A percentile compares a stretch with the other conserved stretches of the same genome.
phyloP scores from a whole-genome alignment of 2,888 invertebrate species.

The Orchesellides sinensis region DNA sequence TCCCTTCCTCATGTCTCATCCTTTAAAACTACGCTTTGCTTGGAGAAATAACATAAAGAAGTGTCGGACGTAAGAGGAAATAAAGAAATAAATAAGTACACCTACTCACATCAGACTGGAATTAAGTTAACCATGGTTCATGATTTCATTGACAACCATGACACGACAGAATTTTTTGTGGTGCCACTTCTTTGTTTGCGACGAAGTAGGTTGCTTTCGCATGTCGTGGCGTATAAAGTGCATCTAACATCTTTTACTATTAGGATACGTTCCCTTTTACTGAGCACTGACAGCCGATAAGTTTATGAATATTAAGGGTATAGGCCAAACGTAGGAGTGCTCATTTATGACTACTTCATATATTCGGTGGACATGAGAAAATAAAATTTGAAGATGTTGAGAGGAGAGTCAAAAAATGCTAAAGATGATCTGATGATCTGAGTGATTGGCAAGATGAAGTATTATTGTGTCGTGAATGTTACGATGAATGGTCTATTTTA shows the following conservation, averaged over 20 bases:
- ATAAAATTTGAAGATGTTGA: neutral
- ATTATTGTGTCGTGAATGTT: conserved; percentile 17
- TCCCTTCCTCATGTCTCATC: neutral
- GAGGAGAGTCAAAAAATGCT: too few species aligned
- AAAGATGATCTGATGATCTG: neutral
- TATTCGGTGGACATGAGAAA: neutral
- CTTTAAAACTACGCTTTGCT: neutral
- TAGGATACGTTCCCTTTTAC: conserved; percentile 13
- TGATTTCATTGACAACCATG: conserved; percentile 34
- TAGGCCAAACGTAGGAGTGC: conserved; percentile 20
- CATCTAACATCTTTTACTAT: neutral
- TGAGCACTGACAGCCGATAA: conserved; percentile 21
- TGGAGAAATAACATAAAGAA: too few species aligned
- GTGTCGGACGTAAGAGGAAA: conserved; percentile 3
- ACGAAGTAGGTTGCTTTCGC: neutral
- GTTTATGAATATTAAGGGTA: conserved; percentile 30
- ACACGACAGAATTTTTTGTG: conserved; percentile 19
- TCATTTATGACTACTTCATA: neutral
- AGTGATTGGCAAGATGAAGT: conserved; percentile 16
- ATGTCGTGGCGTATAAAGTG: neutral
- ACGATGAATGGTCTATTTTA: conserved; percentile 25
- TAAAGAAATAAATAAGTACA: conserved; percentile 31
- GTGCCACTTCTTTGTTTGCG: conserved; percentile 22
- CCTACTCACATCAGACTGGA: conserved; percentile 18
- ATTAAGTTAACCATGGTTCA: conserved; percentile 24